Conservation (phyloP, 2,888 invertebrate genomes). For the Stenotaenia linearis region DNA sequence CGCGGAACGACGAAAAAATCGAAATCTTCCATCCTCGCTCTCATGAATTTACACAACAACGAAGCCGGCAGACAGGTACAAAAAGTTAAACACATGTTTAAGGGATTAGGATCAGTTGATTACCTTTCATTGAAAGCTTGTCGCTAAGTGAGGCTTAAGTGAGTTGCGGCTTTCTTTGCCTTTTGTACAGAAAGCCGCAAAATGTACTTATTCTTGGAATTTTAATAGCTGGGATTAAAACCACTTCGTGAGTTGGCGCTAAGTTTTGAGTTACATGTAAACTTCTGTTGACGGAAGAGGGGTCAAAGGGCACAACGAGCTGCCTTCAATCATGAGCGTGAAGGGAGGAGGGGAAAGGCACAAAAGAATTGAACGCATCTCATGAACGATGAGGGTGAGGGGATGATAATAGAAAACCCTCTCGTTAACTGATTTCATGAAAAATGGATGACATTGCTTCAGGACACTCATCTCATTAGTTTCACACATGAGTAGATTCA, state of each 20-base stretch:
- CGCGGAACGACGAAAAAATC: conserved; percentile 36
- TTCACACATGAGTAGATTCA: neutral
- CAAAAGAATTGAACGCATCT: conserved; percentile 17
- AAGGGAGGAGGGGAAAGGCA: conserved; percentile 14
- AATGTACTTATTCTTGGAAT: neutral
- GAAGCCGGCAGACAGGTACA: conserved; percentile 48
- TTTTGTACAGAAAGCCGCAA: neutral
- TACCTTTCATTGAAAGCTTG: neutral
- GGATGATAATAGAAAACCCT: neutral
- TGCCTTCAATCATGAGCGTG: conserved; percentile 8
- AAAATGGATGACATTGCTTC: conserved; percentile 21
- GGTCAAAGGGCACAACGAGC: neutral
- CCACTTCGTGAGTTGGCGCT: neutral
- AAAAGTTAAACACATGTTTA: neutral
- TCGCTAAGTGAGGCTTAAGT: neutral
- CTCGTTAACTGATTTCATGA: conserved; percentile 24
- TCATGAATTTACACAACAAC: conserved; percentile 50
- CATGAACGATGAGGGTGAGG: neutral
- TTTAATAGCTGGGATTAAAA: neutral
- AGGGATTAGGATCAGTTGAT: neutral
- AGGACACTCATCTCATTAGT: neutral
- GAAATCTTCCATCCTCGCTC: conserved; percentile 40
- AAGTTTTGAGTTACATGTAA: neutral
- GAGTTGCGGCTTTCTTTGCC: neutral
- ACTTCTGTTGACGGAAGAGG: conserved; percentile 10